These are phyloP conservation scores for Diploptera punctata DNA, from an alignment of 2,888 invertebrate genomes.

Conservation along the genomic window DNA sequence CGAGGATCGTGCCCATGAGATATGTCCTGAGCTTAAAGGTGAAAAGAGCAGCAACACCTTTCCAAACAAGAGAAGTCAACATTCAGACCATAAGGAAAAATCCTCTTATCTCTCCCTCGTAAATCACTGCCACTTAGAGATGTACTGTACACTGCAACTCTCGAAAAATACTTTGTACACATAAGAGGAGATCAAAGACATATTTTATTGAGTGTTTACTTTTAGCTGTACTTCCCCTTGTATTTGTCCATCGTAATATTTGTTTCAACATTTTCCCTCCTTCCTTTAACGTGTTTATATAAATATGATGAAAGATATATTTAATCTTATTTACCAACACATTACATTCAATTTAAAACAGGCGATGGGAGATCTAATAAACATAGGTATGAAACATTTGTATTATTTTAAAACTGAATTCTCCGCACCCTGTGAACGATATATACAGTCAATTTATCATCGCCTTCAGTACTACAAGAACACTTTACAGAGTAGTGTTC, in stretches of 20 bases:
- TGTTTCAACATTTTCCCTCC: not conserved
- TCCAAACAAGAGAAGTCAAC: constrained; percentile 22
- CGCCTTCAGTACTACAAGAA: no score
- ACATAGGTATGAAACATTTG: no score
- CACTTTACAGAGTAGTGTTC: no score
- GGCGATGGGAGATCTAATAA: no score
- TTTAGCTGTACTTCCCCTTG: not conserved
- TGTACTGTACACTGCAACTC: not conserved
- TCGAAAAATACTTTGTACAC: no score
- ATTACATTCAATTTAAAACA: no score
- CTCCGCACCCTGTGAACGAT: no score
- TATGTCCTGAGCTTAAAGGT: not conserved
- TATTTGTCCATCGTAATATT: not conserved
- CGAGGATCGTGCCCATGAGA: not conserved
- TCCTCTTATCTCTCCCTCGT: constrained; percentile 32
- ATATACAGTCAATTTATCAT: no score
- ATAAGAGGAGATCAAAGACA: not conserved
- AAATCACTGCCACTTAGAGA: constrained; percentile 12
- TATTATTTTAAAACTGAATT: no score
- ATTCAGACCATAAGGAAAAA: not conserved
- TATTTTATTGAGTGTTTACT: not conserved
- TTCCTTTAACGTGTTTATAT: no score
- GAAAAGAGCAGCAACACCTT: not conserved
- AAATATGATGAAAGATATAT: no score
- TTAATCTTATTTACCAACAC: no score